Evolutionary conservation across 1,140 invertebrate species (phyloP), one percentile per base, ranked within the genome.

Genomic region (Anastrepha ludens): DNA sequence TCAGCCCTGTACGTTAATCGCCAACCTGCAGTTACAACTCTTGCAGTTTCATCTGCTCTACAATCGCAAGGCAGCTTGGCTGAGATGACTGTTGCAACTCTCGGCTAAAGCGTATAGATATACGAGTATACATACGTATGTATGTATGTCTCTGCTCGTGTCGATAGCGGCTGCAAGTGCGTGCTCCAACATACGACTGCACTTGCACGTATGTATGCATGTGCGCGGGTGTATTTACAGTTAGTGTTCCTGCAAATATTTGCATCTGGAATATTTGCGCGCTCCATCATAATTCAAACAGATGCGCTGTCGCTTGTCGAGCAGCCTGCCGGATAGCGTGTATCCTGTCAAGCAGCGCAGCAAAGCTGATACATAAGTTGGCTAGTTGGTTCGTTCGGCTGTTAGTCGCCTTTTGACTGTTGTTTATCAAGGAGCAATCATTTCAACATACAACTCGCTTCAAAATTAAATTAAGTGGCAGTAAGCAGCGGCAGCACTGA

Each of bases 381-480:
- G 8, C 74, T 81, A n/a, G 47, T n/a, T 81, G 74, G 20, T n/a
- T 81, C n/a, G 47, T 20, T 5, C 3, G 47, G 50, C 13, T 2
- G 17, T 55, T 58, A 55, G 74, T 81, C 17, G 74, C n/a, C 74
- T 7, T 81, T 81, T 91, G 91, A 91, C 91, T 94, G 94, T 94
- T 95, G 94, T 95, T 95, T 95, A 94, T 94, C 94, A 94, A 95
- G 95, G 94, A 95, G 94, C 94, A 95, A 95, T 95, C 94, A 94
- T 95, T 95, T 95, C 94, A 94, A 95, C 94, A 95, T 95, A 90
- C 89, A 91, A 92, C 90, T 91, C 90, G 91, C 89, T 92, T 90
- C 88, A 91, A 92, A 92, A 90, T 90, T 89, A 90, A 91, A 92
- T 92, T 92, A 92, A 92, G 90, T 90, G 90, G 91, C 89, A 91